Evolutionary conservation across 2,888 invertebrate species (phyloP), one percentile per base, ranked within the genome.

Genomic region (Drosophila emarginata): DNA sequence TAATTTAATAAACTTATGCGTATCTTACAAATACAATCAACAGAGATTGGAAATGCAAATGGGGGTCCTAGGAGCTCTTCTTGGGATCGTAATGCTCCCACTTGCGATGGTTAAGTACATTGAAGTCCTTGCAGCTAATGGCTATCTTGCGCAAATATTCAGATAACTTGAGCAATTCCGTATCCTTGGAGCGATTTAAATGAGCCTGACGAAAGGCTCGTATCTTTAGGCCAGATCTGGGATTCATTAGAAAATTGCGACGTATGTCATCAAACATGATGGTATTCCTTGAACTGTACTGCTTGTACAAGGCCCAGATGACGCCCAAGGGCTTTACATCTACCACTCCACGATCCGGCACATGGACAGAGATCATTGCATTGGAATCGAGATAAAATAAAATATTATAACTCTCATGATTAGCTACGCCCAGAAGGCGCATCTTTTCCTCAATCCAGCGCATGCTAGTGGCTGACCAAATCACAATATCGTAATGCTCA

Each of bases 391-490:
- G 92, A 91, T 98, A 96, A 92, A 98, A 98, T 90, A 96, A 94
- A 67, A 99, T 96, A 93, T 98, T 98, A 90, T 98, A 99, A 75
- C 95, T 94, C 0, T 95, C 93, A 91, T 98, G 95, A 2, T 93
- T 94, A 0, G 95, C 93, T 0, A 99, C 98, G 0, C 98, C 98
- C 0, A 99, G 93, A 52, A 98, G 92, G 69, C 96, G 95, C 98
- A 99, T 98, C 92, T 99, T 99, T 88, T 98, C 98, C 83, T 98
- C 97, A 52, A 99, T 98, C 98, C 98, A 99, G 88, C 97, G 98
- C 98, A 99, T 98, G 72, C 97, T 96, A 0, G 99, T 99, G 0
- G 99, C 99, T 3, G 99, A 99, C 99, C 99, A 99, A 78, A 99
- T 98, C 0, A 97, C 98, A 78, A 99, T 98, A 88, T 99, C 99